Evolutionary conservation across 2,113 vertebrate species (phyloP).

Genomic region (Bathybates hornii): DNA sequence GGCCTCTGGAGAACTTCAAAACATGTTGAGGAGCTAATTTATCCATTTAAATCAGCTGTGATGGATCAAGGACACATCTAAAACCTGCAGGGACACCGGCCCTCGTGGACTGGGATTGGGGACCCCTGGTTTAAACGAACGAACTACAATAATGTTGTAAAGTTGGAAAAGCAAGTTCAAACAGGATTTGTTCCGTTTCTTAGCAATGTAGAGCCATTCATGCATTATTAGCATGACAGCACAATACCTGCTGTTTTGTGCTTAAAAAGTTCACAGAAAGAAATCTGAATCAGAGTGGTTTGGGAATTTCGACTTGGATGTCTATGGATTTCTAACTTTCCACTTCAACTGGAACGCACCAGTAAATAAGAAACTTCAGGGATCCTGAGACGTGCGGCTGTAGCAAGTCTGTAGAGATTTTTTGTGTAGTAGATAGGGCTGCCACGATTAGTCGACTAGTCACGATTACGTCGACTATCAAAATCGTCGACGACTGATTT

Average conservation of each 20-base stretch:
- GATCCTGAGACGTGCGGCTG: not conserved
- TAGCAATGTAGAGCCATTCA: fast-evolving
- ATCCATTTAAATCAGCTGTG: too few relatives aligned
- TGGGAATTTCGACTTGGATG: not conserved
- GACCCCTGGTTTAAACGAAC: not conserved
- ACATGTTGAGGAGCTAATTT: too few relatives aligned
- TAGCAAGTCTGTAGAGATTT: not conserved
- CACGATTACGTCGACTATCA: too few relatives aligned
- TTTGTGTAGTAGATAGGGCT: not conserved
- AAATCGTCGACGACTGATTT: too few relatives aligned
- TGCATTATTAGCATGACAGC: fast-evolving
- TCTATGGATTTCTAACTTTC: not conserved
- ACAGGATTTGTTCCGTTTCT: not conserved
- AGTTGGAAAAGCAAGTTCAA: not conserved
- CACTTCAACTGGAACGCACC: not conserved
- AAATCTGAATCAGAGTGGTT: fast-evolving
- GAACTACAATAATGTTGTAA: not conserved
- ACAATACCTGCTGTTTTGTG: not conserved
- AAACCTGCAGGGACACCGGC: too few relatives aligned
- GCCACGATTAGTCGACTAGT: too few relatives aligned
- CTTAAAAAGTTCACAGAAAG: not conserved
- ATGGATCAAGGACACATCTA: too few relatives aligned
- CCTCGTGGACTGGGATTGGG: too few relatives aligned
- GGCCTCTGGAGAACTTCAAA: too few relatives aligned
- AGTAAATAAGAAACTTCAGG: not conserved